Percentiles rank a stretch among this genome's conserved stretches.
Conservation (phyloP, 2,797 vertebrate genomes). For the Champsocephalus esox region DNA sequence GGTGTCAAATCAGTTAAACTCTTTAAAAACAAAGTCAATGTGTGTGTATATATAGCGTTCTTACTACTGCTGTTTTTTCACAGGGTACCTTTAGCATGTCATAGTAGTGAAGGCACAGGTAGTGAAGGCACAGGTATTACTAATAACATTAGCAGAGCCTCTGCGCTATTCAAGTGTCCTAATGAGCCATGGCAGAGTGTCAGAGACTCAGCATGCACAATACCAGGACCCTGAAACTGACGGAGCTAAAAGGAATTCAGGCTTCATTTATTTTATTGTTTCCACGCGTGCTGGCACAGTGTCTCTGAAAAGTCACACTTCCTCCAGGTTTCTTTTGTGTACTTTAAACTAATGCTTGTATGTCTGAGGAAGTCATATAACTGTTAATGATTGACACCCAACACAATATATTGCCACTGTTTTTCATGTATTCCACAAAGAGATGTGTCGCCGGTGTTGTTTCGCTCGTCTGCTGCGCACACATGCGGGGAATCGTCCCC, state of each 20-base stretch:
- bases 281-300: not conserved
- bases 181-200: constrained; percentile 1
- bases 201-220: constrained; percentile 2
- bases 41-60: not conserved
- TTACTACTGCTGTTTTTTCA: constrained; percentile 1
- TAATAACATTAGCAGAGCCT: not conserved
- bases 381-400: not conserved
- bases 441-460: constrained; percentile 9
- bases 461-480: not conserved
- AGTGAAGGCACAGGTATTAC: not conserved
- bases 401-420: not conserved
- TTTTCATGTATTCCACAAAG: not conserved
- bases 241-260: constrained; percentile 16
- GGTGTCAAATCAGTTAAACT: constrained; percentile 41
- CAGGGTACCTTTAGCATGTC: not conserved
- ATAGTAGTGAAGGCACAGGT: not conserved
- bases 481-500: constrained; percentile 35
- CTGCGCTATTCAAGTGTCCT: not conserved
- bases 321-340: not conserved
- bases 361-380: not conserved
- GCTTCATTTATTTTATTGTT: not conserved
- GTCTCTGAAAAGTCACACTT: not conserved
- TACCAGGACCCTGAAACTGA: constrained; percentile 6
- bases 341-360: too few relatives aligned
- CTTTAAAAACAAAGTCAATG: not conserved